Evolutionary conservation across 2,797 vertebrate genomes (phyloP).

Genomic region (Bufotes viridis): DNA sequence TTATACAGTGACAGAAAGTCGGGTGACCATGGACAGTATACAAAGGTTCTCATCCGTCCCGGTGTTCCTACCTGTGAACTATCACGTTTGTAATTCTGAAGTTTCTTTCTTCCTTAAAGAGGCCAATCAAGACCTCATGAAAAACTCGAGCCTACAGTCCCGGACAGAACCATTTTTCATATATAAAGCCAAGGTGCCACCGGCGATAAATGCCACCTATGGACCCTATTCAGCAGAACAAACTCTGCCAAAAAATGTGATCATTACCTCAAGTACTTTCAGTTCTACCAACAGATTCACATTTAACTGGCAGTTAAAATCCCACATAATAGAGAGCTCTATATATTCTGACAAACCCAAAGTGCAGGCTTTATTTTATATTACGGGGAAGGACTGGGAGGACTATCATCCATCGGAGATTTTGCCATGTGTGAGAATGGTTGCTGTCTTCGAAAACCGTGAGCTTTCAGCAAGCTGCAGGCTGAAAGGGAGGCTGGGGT

Average conservation of each 20-base stretch:
- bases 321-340: conserved; percentile 84
- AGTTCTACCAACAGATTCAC: conserved; percentile 77
- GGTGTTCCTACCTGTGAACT: conserved; percentile 84
- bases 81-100: conserved; percentile 81
- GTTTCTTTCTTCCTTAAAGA: conserved; percentile 90
- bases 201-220: conserved; percentile 87
- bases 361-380: conserved; percentile 90
- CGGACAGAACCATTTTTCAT: conserved; percentile 88
- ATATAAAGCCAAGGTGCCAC: conserved; percentile 78
- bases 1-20: conserved; percentile 75
- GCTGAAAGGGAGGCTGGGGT: conserved; percentile 83
- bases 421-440: conserved; percentile 87
- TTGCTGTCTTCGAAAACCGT: conserved; percentile 82
- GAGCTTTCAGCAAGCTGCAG: conserved; percentile 85
- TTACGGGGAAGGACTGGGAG: conserved; percentile 87
- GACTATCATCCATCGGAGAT: conserved; percentile 72
- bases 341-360: conserved; percentile 86
- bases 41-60: conserved; percentile 86
- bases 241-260: conserved; percentile 80
- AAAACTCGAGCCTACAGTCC: conserved; percentile 89
- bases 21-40: conserved; percentile 74
- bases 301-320: conserved; percentile 89
- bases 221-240: conserved; percentile 85
- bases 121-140: conserved; percentile 90
- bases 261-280: conserved; percentile 79